Conservation (phyloP, 1,140 invertebrate genomes). For the Belonocnema kinseyi region DNA sequence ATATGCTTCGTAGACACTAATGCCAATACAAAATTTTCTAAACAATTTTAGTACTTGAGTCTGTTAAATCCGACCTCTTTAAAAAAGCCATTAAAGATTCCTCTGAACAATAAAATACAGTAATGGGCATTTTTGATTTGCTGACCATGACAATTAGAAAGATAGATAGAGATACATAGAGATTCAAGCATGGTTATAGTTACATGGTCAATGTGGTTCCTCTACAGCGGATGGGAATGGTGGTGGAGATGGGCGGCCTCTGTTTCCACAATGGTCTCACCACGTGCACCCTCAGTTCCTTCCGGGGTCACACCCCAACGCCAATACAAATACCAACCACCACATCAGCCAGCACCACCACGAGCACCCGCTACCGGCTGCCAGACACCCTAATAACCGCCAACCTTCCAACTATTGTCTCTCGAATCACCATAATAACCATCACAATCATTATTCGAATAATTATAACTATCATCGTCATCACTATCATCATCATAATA, state of each 20-base stretch:
- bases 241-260: conserved; percentile 80
- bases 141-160: conserved; percentile 21
- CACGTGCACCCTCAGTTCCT: conserved; percentile 94
- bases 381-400: conserved; percentile 73
- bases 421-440: conserved; percentile 74
- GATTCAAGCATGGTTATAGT: conserved; percentile 38
- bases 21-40: too few species aligned
- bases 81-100: too few species aligned
- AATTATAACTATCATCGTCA: conserved; percentile 73
- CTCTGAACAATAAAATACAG: conserved; percentile 45
- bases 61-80: too few species aligned
- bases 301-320: conserved; percentile 88
- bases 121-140: conserved; percentile 4
- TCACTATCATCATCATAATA: conserved; percentile 73
- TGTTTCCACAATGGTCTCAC: conserved; percentile 94
- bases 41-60: too few species aligned
- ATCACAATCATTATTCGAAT: conserved; percentile 73
- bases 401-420: conserved; percentile 71
- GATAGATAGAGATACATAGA: conserved; percentile 36
- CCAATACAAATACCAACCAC: conserved; percentile 76
- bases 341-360: conserved; percentile 76
- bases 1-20: too few species aligned
- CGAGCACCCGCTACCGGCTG: conserved; percentile 75
- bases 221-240: conserved; percentile 74
- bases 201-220: conserved; percentile 72